Conservation (phyloP, 35 echinoderm and acorn worm genomes). For the Heliocidaris erythrogramma region DNA sequence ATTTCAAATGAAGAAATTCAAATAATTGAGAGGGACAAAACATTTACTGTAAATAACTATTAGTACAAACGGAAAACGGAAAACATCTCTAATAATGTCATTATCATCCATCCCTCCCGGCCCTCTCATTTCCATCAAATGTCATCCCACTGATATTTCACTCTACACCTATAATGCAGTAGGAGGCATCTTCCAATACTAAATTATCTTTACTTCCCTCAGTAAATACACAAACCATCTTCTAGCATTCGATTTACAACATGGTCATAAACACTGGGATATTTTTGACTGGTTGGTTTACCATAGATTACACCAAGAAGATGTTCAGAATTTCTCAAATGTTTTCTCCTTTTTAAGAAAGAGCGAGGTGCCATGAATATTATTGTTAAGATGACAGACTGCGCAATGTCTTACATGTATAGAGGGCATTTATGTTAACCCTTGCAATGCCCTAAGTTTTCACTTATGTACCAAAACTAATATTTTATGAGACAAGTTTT, state of each 20-base stretch:
- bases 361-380: background rate
- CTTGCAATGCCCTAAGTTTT: too few relatives aligned
- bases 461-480: too few relatives aligned
- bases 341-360: background rate
- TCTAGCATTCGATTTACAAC: background rate
- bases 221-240: background rate
- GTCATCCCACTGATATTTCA: background rate
- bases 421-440: too few relatives aligned
- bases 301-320: background rate
- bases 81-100: too few relatives aligned
- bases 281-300: background rate
- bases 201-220: background rate
- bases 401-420: too few relatives aligned
- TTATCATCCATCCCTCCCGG: too few relatives aligned
- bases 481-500: too few relatives aligned
- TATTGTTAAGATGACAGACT: too few relatives aligned
- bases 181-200: background rate
- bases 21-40: too few relatives aligned
- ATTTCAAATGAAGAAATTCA: too few relatives aligned
- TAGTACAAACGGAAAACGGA: too few relatives aligned
- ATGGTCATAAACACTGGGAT: background rate
- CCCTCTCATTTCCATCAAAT: background rate
- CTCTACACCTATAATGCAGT: background rate
- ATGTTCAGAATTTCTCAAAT: background rate
- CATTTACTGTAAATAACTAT: too few relatives aligned